Evolutionary conservation across 2,888 invertebrate species (phyloP).

Genomic region (Drosophila kanekoi): DNA sequence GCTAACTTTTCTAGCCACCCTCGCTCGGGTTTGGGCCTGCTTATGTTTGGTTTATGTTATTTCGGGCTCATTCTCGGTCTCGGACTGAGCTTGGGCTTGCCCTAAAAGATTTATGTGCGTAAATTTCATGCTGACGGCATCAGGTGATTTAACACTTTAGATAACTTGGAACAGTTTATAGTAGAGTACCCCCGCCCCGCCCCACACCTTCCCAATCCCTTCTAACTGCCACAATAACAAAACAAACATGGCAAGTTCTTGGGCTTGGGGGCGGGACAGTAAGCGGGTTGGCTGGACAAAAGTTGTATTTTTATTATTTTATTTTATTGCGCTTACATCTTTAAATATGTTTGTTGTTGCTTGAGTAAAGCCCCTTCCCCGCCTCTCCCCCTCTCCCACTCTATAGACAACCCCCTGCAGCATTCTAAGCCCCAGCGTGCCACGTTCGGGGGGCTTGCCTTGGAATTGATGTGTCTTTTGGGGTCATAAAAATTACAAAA

Average conservation of each 20-base stretch:
- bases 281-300: slow-evolving; percentile 41
- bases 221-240: slow-evolving; percentile 22
- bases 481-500: slow-evolving; percentile 81
- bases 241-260: slow-evolving; percentile 28
- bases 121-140: slow-evolving; percentile 84
- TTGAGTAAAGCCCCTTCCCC: background rate
- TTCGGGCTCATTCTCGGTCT: slow-evolving; percentile 47
- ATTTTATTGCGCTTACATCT: slow-evolving; percentile 74
- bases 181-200: slow-evolving; percentile 38
- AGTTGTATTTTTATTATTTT: slow-evolving; percentile 81
- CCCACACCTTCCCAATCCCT: slow-evolving; percentile 1
- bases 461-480: slow-evolving; percentile 81
- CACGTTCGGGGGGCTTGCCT: slow-evolving; percentile 42
- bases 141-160: slow-evolving; percentile 85
- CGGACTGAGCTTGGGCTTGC: slow-evolving; percentile 47
- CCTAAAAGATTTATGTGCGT: slow-evolving; percentile 80
- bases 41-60: slow-evolving; percentile 80
- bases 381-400: background rate
- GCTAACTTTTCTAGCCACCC: slow-evolving; percentile 17
- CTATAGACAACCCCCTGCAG: background rate
- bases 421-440: slow-evolving; percentile 21
- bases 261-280: background rate
- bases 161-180: slow-evolving; percentile 81
- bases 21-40: slow-evolving; percentile 55
- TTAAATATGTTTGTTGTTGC: slow-evolving; percentile 68